These are phyloP conservation scores for Maniola hyperantus DNA, from an alignment of 2,888 invertebrate genomes.

Conservation along the genomic window DNA sequence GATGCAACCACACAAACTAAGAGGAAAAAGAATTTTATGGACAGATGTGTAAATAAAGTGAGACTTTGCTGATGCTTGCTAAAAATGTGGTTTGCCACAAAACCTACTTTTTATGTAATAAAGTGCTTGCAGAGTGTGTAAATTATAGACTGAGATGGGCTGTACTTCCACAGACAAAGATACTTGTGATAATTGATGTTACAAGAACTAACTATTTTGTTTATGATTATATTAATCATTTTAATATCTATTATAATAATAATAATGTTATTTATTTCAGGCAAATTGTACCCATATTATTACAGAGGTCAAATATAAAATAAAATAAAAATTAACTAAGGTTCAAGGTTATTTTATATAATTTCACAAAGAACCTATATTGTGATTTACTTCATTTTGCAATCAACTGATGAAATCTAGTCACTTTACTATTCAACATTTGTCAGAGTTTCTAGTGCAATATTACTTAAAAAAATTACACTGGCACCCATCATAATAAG, in stretches of 20 bases:
- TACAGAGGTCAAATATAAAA: too few relatives aligned
- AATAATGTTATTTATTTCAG: too few relatives aligned
- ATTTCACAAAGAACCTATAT: neutral
- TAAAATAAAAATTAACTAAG: too few relatives aligned
- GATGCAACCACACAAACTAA: conserved; percentile 84
- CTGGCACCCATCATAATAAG: neutral
- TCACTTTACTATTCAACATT: conserved; percentile 1
- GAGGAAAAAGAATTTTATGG: conserved; percentile 91
- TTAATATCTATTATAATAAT: neutral
- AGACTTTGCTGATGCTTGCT: conserved; percentile 85
- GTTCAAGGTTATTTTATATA: neutral
- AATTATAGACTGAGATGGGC: conserved; percentile 50
- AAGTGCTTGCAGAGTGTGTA: conserved; percentile 72
- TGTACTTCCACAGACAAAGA: conserved; percentile 25
- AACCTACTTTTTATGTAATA: conserved; percentile 11
- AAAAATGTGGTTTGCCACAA: conserved; percentile 40
- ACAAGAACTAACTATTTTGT: neutral
- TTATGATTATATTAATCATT: neutral
- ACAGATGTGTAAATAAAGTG: conserved; percentile 92
- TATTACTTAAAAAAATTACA: neutral
- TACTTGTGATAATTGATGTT: conserved; percentile 40
- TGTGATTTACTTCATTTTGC: neutral
- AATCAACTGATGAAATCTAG: conserved; percentile 3
- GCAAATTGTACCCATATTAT: too few relatives aligned
- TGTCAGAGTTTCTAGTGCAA: conserved; percentile 8